A percentile compares a stretch with the other conserved stretches of the same genome.
These are phyloP conservation scores for Dolichoris vasculosae DNA, from an alignment of 1,140 invertebrate species.

Conservation along the genomic window DNA sequence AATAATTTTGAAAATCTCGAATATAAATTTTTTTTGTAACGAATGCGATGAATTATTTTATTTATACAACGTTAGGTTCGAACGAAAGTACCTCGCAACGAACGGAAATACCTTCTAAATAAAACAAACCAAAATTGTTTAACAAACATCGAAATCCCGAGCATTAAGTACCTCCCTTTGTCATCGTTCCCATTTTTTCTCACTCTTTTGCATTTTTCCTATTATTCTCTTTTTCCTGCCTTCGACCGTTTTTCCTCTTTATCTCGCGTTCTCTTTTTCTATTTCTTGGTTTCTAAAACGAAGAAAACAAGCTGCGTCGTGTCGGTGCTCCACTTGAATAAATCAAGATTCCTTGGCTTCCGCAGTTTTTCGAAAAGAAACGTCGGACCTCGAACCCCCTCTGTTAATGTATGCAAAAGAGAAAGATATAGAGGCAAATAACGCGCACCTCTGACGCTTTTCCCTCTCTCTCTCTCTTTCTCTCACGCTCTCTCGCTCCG, in stretches of 20 bases:
- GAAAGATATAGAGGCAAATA: background rate
- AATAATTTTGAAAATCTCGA: too few relatives aligned
- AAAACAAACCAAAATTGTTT: background rate
- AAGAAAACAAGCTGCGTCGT: slow-evolving; percentile 2
- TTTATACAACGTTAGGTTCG: too few relatives aligned
- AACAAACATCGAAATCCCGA: background rate
- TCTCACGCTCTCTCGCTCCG: background rate
- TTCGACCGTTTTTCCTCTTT: background rate
- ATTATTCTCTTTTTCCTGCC: background rate
- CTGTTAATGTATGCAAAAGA: slow-evolving; percentile 35
- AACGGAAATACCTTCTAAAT: background rate
- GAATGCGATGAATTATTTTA: too few relatives aligned
- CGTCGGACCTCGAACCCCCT: background rate
- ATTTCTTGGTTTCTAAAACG: background rate
- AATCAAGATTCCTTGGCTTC: slow-evolving; percentile 52
- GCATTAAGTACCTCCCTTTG: background rate
- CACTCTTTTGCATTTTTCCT: background rate
- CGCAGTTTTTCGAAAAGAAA: slow-evolving; percentile 42
- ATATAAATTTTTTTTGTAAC: too few relatives aligned
- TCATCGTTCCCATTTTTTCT: background rate
- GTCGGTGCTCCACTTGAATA: slow-evolving; percentile 62
- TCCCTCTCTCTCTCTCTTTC: background rate
- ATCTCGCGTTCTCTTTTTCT: background rate
- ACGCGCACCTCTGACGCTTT: background rate
- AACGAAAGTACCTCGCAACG: too few relatives aligned